Evolutionary conservation across 2,797 vertebrate genomes (phyloP).

Genomic region (Sebastes ruberrimus): DNA sequence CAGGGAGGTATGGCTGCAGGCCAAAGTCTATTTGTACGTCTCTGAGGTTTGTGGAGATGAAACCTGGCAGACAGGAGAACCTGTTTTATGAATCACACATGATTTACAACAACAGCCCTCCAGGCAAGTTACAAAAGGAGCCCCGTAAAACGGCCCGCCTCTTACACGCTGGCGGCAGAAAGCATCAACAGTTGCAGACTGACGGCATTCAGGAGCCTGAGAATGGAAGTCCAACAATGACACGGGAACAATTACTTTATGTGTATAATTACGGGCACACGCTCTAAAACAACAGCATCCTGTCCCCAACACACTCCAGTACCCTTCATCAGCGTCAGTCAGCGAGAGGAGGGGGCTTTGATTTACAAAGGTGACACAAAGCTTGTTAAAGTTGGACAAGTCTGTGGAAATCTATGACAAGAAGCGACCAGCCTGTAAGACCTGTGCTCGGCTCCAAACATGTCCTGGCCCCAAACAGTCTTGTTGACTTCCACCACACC

Average conservation of each 20-base stretch:
- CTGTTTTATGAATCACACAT: slow-evolving; percentile 79
- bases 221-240: slow-evolving; percentile 59
- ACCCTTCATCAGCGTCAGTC: slow-evolving; percentile 2
- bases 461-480: slow-evolving; percentile 59
- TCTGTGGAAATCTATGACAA: slow-evolving; percentile 46
- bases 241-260: slow-evolving; percentile 59
- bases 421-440: slow-evolving; percentile 21
- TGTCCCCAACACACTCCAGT: slow-evolving; percentile 36
- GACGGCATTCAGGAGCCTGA: slow-evolving; percentile 59
- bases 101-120: slow-evolving; percentile 79
- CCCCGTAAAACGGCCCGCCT: slow-evolving; percentile 62
- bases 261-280: slow-evolving; percentile 54
- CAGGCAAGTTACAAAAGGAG: slow-evolving; percentile 54
- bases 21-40: slow-evolving; percentile 78
- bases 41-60: slow-evolving; percentile 74
- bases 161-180: slow-evolving; percentile 59
- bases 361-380: slow-evolving; percentile 45
- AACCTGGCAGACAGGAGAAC: slow-evolving; percentile 79
- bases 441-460: slow-evolving; percentile 47
- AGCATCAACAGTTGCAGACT: slow-evolving; percentile 59
- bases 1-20: slow-evolving; percentile 82
- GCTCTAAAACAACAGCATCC: slow-evolving; percentile 42
- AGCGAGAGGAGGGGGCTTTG: slow-evolving; percentile 8
- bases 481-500: slow-evolving; percentile 65
- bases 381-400: slow-evolving; percentile 58